Evolutionary conservation across 2,888 invertebrate species (phyloP), one percentile per base, ranked within the genome.

Genomic region (Sabatieria punctata): DNA sequence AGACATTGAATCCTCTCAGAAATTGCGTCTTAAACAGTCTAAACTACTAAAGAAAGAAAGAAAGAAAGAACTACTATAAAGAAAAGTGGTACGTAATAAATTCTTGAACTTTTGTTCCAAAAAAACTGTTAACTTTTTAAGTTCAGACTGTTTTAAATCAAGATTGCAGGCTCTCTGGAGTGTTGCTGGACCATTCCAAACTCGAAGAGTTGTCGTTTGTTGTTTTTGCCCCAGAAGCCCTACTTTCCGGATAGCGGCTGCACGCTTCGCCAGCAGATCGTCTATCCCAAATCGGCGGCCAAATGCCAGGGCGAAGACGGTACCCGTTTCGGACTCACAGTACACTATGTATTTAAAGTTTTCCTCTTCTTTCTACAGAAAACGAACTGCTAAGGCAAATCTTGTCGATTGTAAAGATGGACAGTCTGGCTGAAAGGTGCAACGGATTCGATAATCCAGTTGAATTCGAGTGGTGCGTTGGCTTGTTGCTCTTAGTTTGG

Each of bases 201-300:
- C 8, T 11, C 8, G 15, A 30, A 30, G 30, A 30, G 15, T 15
- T 51, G 53, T 37, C 51, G 54, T 37, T 63, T 74, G 15, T 59
- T 74, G 47, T 73, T 70, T 57, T 58, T 75, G 15, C 74, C 75
- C 15, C 75, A 76, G 59, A 71, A 71, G 51, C 70, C 74, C 1
- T 72, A 73, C 55, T 66, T 75, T 48, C 72, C 73, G n/a, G 54
- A 52, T 2, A 68, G 71, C 57, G 73, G 73, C 39, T 46, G 51
- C 22, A 64, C 71, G n/a, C 59, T 75, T 1, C 54, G 72, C 41
- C 69, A 74, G 53, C 75, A 74, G 67, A 50, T 60, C 21, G 56
- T 60, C n/a, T 63, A 61, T 50, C 61, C 63, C 2, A 15, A 30
- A 8, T n/a, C 30, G 8, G 30, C 30, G 8, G 15, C 30, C 15